Evolutionary conservation across 2,888 invertebrate genomes (phyloP).

Genomic region (Pterostichus niger): DNA sequence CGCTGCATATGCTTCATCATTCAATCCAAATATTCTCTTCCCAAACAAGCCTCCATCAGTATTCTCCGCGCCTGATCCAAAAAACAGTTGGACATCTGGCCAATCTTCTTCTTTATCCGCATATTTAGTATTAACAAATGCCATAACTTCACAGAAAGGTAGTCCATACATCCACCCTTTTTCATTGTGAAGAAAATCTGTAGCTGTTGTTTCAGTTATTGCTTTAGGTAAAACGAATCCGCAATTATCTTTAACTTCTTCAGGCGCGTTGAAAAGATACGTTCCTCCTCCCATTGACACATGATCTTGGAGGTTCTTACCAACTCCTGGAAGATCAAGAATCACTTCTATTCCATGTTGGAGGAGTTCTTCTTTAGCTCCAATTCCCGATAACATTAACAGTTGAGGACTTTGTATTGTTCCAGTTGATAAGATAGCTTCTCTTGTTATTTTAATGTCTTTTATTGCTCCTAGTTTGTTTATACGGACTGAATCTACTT

Average conservation of each 20-base stretch:
- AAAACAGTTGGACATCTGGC: constrained; percentile 89
- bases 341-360: constrained; percentile 82
- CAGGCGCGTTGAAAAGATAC: constrained; percentile 82
- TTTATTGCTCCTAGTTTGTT: constrained; percentile 79
- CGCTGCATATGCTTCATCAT: constrained; percentile 83
- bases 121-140: constrained; percentile 87
- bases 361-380: constrained; percentile 82
- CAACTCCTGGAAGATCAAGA: constrained; percentile 83
- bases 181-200: constrained; percentile 81
- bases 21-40: constrained; percentile 83
- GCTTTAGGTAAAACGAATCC: constrained; percentile 85
- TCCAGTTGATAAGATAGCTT: constrained; percentile 93
- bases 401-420: constrained; percentile 91
- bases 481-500: constrained; percentile 85
- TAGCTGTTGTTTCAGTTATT: constrained; percentile 81
- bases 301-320: constrained; percentile 91
- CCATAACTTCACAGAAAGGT: constrained; percentile 89
- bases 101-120: constrained; percentile 83
- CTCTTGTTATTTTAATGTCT: constrained; percentile 82
- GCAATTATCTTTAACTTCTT: constrained; percentile 77
- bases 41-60: constrained; percentile 89
- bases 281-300: constrained; percentile 87
- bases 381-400: constrained; percentile 92
- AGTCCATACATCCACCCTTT: constrained; percentile 86
- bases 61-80: constrained; percentile 86